Percentiles rank a stretch among this genome's conserved stretches.
Evolutionary conservation across 1,140 invertebrate species (phyloP).

Genomic region (Scaptomyza hsui): DNA sequence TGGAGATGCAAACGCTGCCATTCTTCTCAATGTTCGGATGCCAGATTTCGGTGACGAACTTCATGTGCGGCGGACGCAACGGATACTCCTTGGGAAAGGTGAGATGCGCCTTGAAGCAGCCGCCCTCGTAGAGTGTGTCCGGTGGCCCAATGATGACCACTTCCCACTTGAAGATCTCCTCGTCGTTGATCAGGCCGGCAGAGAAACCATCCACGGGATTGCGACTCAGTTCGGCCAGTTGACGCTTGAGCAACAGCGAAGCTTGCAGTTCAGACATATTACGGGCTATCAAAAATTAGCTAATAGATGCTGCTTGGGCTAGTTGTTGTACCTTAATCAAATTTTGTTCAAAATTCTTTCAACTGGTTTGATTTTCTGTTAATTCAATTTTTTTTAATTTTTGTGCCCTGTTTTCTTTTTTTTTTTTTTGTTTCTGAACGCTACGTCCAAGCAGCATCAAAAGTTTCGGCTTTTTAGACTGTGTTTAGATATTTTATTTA

Average conservation of each 20-base stretch:
- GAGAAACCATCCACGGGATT: constrained; percentile 94
- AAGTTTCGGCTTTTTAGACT: constrained; percentile 12
- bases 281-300: neutral
- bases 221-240: constrained; percentile 98
- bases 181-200: constrained; percentile 96
- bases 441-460: constrained; percentile 44
- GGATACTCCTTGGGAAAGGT: constrained; percentile 99
- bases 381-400: constrained; percentile 47
- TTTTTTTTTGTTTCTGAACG: constrained; percentile 37
- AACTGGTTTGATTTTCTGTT: constrained; percentile 27
- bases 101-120: constrained; percentile 98
- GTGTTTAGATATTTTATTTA: neutral
- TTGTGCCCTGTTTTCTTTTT: constrained; percentile 27
- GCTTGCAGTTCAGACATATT: constrained; percentile 96
- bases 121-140: constrained; percentile 98
- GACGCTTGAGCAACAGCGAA: constrained; percentile 96
- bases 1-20: constrained; percentile 99
- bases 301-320: neutral
- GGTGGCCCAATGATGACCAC: constrained; percentile 99
- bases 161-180: constrained; percentile 99
- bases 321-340: constrained; percentile 53
- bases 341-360: constrained; percentile 59
- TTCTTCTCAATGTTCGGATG: constrained; percentile 99
- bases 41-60: constrained; percentile 99
- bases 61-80: constrained; percentile 98